Conservation (phyloP, 2,888 invertebrate genomes). For the Keiferia lycopersicella region DNA sequence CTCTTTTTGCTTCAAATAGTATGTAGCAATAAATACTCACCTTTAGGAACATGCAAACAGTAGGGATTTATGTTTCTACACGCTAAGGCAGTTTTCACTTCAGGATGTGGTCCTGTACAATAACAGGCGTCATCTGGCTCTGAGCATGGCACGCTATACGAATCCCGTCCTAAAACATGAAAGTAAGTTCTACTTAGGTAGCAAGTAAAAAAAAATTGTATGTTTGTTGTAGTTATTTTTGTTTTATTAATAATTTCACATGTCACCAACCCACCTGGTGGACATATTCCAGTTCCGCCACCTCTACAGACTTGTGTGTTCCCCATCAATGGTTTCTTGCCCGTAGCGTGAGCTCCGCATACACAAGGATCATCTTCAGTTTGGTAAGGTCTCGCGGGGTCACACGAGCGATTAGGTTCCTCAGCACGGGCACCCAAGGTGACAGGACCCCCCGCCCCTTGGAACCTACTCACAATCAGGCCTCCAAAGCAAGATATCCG, state of each 20-base stretch:
- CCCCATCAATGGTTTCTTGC: slow-evolving; percentile 29
- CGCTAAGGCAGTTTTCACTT: slow-evolving; percentile 53
- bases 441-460: slow-evolving; percentile 63
- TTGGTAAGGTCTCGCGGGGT: slow-evolving; percentile 58
- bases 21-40: slow-evolving; percentile 43
- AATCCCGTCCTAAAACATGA: slow-evolving; percentile 49
- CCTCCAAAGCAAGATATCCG: slow-evolving; percentile 85
- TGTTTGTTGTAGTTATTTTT: too few relatives aligned
- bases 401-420: slow-evolving; percentile 64
- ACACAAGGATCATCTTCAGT: slow-evolving; percentile 60
- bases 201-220: too few relatives aligned
- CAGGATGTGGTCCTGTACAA: slow-evolving; percentile 62
- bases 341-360: slow-evolving; percentile 53
- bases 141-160: slow-evolving; percentile 65
- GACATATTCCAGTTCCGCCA: slow-evolving; percentile 47
- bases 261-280: slow-evolving; percentile 46
- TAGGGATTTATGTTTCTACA: slow-evolving; percentile 72
- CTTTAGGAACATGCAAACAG: slow-evolving; percentile 75
- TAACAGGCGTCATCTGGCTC: slow-evolving; percentile 69
- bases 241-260: not conserved
- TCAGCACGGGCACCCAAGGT: slow-evolving; percentile 48
- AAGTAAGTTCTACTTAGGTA: not conserved
- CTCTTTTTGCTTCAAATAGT: too few relatives aligned
- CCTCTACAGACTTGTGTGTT: slow-evolving; percentile 32
- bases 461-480: slow-evolving; percentile 84